Percentiles rank a stretch among this genome's conserved stretches.
Conservation (phyloP, 92 coral and sea anemone species). For the Palythoa grandiflora region DNA sequence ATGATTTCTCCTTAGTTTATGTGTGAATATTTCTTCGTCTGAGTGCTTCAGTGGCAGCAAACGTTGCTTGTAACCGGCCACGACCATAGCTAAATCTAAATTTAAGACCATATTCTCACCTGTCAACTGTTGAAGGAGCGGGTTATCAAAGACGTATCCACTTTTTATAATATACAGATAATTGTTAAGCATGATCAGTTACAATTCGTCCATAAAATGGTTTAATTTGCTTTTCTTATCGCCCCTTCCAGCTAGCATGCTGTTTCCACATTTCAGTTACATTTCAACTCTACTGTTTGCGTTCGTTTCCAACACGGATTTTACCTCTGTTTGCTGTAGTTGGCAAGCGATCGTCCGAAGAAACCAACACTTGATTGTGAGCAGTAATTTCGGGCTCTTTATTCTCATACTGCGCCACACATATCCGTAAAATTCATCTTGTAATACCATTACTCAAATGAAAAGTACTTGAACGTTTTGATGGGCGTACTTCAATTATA, state of each 20-base stretch:
- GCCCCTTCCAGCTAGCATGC: background rate
- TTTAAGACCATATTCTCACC: background rate
- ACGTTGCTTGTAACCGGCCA: background rate
- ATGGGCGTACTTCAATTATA: slow-evolving; percentile 3
- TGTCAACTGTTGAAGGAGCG: background rate
- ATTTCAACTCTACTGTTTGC: background rate
- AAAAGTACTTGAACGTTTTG: slow-evolving; percentile 1
- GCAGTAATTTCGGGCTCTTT: background rate
- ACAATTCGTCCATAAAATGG: background rate
- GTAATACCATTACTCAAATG: slow-evolving; percentile 4
- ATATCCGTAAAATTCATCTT: background rate
- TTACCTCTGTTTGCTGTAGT: background rate
- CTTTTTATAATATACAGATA: background rate
- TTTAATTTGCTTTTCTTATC: background rate
- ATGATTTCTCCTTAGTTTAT: background rate
- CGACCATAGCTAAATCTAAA: background rate
- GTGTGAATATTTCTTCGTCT: background rate
- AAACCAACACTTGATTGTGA: slow-evolving; percentile 8
- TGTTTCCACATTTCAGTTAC: background rate
- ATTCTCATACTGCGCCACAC: background rate
- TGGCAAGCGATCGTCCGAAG: background rate
- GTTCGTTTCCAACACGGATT: background rate
- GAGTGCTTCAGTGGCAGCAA: background rate
- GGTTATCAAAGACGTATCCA: background rate
- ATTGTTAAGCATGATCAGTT: background rate